These are phyloP conservation scores for Rhinoderma darwinii DNA, from an alignment of 2,113 vertebrate species.

Conservation along the genomic window DNA sequence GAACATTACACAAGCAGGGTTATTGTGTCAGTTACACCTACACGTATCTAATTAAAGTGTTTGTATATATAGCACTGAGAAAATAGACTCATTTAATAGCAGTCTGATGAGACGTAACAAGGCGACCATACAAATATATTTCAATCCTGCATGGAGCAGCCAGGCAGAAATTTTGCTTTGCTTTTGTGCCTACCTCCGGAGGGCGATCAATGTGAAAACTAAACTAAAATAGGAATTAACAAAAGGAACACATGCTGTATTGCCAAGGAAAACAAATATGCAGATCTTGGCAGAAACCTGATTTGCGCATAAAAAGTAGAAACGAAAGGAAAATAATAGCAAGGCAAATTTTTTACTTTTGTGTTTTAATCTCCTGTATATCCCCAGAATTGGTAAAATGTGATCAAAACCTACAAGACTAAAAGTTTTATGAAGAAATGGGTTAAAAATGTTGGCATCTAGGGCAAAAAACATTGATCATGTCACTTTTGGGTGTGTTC, in stretches of 20 bases:
- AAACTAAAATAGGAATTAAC: constrained; percentile 42
- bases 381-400: background rate
- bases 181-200: constrained; percentile 22
- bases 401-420: background rate
- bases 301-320: background rate
- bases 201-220: constrained; percentile 32
- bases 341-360: background rate
- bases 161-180: constrained; percentile 33
- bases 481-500: background rate
- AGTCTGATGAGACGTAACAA: constrained; percentile 24
- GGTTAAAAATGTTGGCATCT: background rate
- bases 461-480: background rate
- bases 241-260: constrained; percentile 2
- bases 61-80: constrained; percentile 23
- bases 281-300: constrained; percentile 15
- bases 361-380: background rate
- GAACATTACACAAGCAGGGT: background rate
- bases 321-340: background rate
- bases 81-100: constrained; percentile 41
- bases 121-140: constrained; percentile 31
- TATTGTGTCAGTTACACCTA: constrained; percentile 42
- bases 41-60: constrained; percentile 34
- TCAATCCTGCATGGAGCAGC: constrained; percentile 7
- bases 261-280: constrained; percentile 27
- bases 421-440: background rate